phyloP scores from a whole-genome alignment of 2,888 invertebrate genomes.

The Salpingus planirostris region DNA sequence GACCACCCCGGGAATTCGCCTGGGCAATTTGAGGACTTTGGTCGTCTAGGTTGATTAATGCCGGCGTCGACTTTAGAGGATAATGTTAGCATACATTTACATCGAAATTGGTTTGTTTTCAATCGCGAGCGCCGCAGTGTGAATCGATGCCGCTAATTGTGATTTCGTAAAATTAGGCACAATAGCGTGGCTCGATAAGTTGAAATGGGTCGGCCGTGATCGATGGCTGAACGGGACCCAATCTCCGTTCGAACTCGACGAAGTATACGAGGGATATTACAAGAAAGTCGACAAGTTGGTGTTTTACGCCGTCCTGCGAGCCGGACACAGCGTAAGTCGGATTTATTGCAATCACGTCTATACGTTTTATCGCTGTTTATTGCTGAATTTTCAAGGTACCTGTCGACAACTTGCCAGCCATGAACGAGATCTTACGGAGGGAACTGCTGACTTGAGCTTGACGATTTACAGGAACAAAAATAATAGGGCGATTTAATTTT shows the following conservation, averaged over 20 bases:
- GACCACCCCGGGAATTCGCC: too few relatives aligned
- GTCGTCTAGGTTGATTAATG: too few relatives aligned
- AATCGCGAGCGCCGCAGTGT: too few relatives aligned
- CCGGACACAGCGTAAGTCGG: constrained; percentile 60
- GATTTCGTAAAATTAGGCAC: constrained; percentile 17
- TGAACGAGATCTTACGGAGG: constrained; percentile 19
- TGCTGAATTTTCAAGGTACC: constrained; percentile 24
- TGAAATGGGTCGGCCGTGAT: constrained; percentile 55
- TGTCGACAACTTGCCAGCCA: constrained; percentile 21
- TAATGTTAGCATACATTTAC: too few relatives aligned
- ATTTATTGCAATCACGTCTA: too few relatives aligned
- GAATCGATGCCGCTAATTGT: background rate
- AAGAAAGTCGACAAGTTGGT: constrained; percentile 56
- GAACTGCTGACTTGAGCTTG: constrained; percentile 4
- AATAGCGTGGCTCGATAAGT: constrained; percentile 55
- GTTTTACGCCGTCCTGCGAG: constrained; percentile 66
- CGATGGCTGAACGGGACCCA: constrained; percentile 44
- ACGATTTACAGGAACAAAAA: background rate
- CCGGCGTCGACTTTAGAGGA: too few relatives aligned
- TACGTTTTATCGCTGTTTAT: too few relatives aligned
- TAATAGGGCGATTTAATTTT: too few relatives aligned
- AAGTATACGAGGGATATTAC: constrained; percentile 58
- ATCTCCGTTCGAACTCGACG: constrained; percentile 49
- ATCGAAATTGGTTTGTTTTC: too few relatives aligned
- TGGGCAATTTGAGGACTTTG: too few relatives aligned